Conservation (phyloP, 2,797 vertebrate genomes). For the Ispidina lecontei region DNA sequence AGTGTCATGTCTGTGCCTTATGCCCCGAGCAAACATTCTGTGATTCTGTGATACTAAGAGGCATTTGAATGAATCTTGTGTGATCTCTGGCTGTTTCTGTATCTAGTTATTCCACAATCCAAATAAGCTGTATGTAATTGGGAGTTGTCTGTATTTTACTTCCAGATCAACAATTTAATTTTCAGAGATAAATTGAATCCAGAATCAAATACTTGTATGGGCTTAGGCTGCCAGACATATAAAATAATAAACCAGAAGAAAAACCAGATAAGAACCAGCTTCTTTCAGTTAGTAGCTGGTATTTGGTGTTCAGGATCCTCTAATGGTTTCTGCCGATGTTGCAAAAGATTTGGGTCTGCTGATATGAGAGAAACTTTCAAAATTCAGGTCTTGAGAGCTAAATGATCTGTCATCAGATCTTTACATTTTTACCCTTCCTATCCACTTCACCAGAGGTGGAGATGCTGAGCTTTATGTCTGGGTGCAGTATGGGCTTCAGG, state of each 20-base stretch:
- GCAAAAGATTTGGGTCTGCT: not conserved
- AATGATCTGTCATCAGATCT: not conserved
- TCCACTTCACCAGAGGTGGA: not conserved
- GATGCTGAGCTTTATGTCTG: not conserved
- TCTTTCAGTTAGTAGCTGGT: not conserved
- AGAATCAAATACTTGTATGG: constrained; percentile 7
- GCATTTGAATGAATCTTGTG: not conserved
- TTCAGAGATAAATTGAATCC: not conserved
- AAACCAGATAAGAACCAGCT: not conserved
- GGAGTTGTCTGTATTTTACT: not conserved
- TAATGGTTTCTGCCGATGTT: not conserved
- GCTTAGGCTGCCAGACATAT: not conserved
- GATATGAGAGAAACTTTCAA: not conserved
- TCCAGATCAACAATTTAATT: not conserved
- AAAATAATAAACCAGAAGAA: not conserved
- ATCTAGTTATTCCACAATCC: not conserved
- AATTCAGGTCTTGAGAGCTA: not conserved
- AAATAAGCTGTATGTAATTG: not conserved
- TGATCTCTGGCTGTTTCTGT: not conserved
- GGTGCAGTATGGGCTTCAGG: rapidly evolving
- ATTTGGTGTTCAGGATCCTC: not conserved
- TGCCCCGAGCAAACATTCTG: not conserved
- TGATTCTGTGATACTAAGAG: not conserved
- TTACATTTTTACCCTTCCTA: not conserved
- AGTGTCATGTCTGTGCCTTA: not conserved